A percentile compares a stretch with the other conserved stretches of the same genome.
phyloP scores from a whole-genome alignment of 30 jellyfish, hydroid and myxozoan genomes.

The Pseudorhiza aurosa region DNA sequence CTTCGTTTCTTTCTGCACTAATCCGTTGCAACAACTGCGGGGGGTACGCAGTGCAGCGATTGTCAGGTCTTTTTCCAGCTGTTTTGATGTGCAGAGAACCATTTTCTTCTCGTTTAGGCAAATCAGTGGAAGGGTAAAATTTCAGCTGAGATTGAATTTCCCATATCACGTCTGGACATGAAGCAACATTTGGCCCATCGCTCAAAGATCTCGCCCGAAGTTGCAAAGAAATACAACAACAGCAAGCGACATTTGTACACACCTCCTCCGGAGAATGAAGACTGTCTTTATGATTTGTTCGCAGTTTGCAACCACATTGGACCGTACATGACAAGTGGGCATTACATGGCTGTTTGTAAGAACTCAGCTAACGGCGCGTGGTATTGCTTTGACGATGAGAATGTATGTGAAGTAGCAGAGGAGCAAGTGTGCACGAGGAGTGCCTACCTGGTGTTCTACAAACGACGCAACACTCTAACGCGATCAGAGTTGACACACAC shows the following conservation, averaged over 20 bases:
- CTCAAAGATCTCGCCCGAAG: slow-evolving; percentile 19
- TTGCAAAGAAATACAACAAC: slow-evolving; percentile 23
- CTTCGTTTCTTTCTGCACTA: too few relatives aligned
- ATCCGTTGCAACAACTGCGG: too few relatives aligned
- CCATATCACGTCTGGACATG: slow-evolving; percentile 72
- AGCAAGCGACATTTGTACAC: slow-evolving; percentile 36
- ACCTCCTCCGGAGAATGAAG: slow-evolving; percentile 66
- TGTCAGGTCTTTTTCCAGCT: background rate
- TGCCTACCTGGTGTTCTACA: slow-evolving; percentile 85
- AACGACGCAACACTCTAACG: slow-evolving; percentile 60
- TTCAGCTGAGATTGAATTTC: slow-evolving; percentile 69
- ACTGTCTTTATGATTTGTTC: slow-evolving; percentile 73
- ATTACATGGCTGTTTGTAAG: slow-evolving; percentile 76
- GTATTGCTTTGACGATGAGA: slow-evolving; percentile 78
- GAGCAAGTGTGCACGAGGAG: slow-evolving; percentile 75
- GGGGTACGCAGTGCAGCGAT: too few relatives aligned
- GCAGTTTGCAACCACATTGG: slow-evolving; percentile 91
- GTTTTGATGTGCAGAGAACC: too few relatives aligned
- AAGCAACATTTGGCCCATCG: slow-evolving; percentile 68
- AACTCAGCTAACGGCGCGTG: slow-evolving; percentile 73
- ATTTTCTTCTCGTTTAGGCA: slow-evolving; percentile 27
- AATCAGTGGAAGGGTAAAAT: slow-evolving; percentile 76
- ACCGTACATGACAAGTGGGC: slow-evolving; percentile 84
- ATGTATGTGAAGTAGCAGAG: slow-evolving; percentile 54
- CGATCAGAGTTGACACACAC: slow-evolving; percentile 55